A percentile compares a stretch with the other conserved stretches of the same genome.
phyloP scores from a whole-genome alignment of 2,888 invertebrate species.

The Bugula neritina region DNA sequence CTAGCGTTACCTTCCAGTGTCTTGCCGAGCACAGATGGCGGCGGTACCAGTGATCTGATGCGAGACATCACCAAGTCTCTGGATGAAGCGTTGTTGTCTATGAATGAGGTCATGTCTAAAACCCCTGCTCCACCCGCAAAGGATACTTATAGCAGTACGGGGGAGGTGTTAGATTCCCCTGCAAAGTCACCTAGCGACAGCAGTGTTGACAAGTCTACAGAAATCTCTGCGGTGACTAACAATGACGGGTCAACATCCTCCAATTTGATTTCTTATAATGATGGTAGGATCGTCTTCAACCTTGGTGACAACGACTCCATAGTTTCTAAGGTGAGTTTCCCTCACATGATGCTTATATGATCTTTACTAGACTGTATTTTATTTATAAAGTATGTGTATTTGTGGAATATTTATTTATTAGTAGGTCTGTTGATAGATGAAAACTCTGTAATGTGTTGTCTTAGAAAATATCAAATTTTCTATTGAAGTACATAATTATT shows the following conservation, averaged over 20 bases:
- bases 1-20: background rate
- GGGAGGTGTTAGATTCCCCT: background rate
- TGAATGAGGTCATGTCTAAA: slow-evolving; percentile 23
- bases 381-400: background rate
- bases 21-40: background rate
- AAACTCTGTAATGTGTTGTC: too few relatives aligned
- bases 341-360: too few relatives aligned
- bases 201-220: background rate
- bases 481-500: too few relatives aligned
- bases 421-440: too few relatives aligned
- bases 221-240: background rate
- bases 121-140: background rate
- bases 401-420: too few relatives aligned
- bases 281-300: slow-evolving; percentile 18
- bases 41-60: slow-evolving; percentile 22
- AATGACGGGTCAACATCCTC: background rate
- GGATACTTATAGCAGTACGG: background rate
- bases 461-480: too few relatives aligned
- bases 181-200: background rate
- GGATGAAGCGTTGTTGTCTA: slow-evolving; percentile 7
- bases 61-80: background rate
- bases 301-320: background rate
- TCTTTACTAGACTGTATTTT: background rate
- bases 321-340: background rate
- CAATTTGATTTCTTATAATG: slow-evolving; percentile 15